A percentile compares a stretch with the other conserved stretches of the same genome.
Conservation (phyloP, 1,140 invertebrate genomes). For the Asobara japonica region DNA sequence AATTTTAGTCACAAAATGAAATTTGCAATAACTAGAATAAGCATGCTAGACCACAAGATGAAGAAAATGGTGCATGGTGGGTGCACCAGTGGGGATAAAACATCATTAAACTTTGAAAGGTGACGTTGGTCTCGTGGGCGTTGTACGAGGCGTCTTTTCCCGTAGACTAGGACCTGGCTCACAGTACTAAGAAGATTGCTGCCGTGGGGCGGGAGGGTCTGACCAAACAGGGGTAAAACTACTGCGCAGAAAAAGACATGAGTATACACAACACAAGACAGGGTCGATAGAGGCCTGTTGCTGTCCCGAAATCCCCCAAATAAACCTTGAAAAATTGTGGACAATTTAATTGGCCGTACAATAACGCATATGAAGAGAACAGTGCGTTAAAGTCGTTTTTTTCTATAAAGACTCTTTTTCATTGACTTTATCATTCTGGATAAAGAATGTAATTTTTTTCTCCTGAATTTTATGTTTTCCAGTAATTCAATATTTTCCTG, state of each 20-base stretch:
- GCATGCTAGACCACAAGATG: neutral
- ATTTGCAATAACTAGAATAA: slow-evolving; percentile 10
- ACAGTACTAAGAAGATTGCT: neutral
- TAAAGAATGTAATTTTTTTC: too few relatives aligned
- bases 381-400: too few relatives aligned
- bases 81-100: slow-evolving; percentile 28
- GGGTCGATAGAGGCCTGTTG: slow-evolving; percentile 21
- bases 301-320: neutral
- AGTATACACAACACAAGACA: neutral
- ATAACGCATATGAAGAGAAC: too few relatives aligned
- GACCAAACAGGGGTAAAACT: neutral
- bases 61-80: neutral
- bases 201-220: neutral
- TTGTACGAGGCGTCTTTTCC: neutral
- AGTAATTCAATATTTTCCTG: too few relatives aligned
- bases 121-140: slow-evolving; percentile 21
- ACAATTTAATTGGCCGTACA: too few relatives aligned
- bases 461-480: too few relatives aligned
- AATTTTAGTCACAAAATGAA: too few relatives aligned
- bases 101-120: slow-evolving; percentile 32
- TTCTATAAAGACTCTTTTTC: too few relatives aligned
- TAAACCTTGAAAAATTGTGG: neutral
- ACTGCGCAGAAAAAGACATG: slow-evolving; percentile 18
- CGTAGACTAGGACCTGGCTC: neutral
- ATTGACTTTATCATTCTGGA: too few relatives aligned